These are phyloP conservation scores for Mnemiopsis leidyi DNA, from an alignment of 37 sponge, comb jelly and placozoan species.

Conservation along the genomic window DNA sequence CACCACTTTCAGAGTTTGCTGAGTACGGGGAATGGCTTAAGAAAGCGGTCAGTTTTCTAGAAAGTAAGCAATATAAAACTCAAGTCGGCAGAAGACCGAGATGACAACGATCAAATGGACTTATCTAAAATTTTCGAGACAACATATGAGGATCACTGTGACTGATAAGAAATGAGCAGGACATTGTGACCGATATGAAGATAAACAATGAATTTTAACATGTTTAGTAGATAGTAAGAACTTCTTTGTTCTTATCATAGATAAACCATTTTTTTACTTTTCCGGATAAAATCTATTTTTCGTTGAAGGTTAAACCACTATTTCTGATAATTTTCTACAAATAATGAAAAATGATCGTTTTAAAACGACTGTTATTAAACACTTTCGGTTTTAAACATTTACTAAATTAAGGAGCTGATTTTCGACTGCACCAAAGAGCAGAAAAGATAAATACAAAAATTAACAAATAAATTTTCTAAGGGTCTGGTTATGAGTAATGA, in stretches of 20 bases:
- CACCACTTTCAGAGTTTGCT: constrained; percentile 40
- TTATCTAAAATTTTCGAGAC: background rate
- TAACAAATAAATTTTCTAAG: too few relatives aligned
- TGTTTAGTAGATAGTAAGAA: too few relatives aligned
- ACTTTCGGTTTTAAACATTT: constrained; percentile 19
- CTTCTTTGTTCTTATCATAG: too few relatives aligned
- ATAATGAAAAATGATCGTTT: background rate
- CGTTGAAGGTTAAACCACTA: background rate
- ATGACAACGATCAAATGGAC: background rate
- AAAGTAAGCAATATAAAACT: constrained; percentile 10
- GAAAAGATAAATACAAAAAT: background rate
- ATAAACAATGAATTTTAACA: too few relatives aligned
- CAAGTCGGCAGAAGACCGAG: constrained; percentile 25
- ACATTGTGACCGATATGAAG: too few relatives aligned
- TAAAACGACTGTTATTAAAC: constrained; percentile 17
- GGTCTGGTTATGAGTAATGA: too few relatives aligned
- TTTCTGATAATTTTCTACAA: background rate
- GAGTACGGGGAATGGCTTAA: constrained; percentile 19
- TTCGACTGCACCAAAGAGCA: background rate
- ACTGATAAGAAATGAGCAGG: background rate
- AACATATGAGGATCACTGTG: too few relatives aligned
- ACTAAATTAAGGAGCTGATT: background rate
- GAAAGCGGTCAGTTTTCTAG: constrained; percentile 11
- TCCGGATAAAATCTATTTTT: background rate
- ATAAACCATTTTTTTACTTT: background rate